Conservation (phyloP, 2,797 vertebrate genomes). For the Danio choprae region DNA sequence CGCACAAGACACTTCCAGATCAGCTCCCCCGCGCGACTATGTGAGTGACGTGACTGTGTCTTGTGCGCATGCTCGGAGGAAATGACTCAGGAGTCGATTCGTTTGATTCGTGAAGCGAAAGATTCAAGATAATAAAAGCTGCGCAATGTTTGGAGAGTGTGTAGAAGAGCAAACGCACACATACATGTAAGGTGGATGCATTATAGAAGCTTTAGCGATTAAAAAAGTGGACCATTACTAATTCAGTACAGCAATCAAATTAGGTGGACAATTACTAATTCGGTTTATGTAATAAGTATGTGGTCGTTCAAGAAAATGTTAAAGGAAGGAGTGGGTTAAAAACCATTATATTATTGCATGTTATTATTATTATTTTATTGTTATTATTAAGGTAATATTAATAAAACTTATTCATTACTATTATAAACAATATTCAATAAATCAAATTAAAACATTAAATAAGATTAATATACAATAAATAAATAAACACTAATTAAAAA, state of each 20-base stretch:
- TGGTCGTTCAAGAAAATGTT: neutral
- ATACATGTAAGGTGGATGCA: neutral
- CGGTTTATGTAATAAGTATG: neutral
- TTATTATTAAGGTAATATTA: too few relatives aligned
- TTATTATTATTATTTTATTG: too few relatives aligned
- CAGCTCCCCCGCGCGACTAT: neutral
- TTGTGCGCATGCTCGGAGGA: slow-evolving; percentile 27
- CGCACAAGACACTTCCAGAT: slow-evolving; percentile 13
- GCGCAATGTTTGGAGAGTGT: too few relatives aligned
- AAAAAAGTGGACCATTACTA: neutral
- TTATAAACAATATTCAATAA: too few relatives aligned
- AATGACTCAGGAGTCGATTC: neutral
- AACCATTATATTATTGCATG: too few relatives aligned
- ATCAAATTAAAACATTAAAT: too few relatives aligned
- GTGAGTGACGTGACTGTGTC: slow-evolving; percentile 4
- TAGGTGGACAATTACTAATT: too few relatives aligned
- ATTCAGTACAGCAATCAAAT: neutral
- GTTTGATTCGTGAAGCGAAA: neutral
- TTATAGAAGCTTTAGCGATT: neutral
- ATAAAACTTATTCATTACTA: too few relatives aligned
- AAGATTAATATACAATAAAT: too few relatives aligned
- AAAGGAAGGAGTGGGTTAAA: neutral
- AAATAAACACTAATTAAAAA: too few relatives aligned
- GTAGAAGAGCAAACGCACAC: neutral
- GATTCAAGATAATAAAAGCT: neutral